phyloP scores from a whole-genome alignment of 1,140 invertebrate genomes.

The Pomacea maculata region DNA sequence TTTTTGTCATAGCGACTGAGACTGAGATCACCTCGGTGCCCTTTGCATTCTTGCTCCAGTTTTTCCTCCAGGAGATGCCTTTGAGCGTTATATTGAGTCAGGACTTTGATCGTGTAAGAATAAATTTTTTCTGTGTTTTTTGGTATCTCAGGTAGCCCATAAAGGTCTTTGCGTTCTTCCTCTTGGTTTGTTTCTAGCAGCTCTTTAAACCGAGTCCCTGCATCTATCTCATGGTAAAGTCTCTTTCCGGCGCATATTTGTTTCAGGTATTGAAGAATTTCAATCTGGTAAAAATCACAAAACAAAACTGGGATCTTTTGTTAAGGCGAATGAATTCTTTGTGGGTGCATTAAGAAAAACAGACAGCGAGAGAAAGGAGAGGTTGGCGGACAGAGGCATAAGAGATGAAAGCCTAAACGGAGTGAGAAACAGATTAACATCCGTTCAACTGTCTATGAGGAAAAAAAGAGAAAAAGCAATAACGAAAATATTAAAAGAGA shows the following conservation, averaged over 20 bases:
- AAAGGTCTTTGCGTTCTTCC: no score
- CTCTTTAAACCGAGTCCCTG: slow-evolving; percentile 22
- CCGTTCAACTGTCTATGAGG: no score
- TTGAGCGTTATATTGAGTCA: slow-evolving; percentile 44
- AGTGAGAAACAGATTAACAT: no score
- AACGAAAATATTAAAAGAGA: no score
- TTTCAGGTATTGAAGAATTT: slow-evolving; percentile 32
- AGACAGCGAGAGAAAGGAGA: no score
- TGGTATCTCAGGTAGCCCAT: no score
- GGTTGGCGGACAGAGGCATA: no score
- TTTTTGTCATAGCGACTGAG: background rate
- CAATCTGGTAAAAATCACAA: slow-evolving; percentile 23
- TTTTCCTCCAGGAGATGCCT: slow-evolving; percentile 24
- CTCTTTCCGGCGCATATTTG: background rate
- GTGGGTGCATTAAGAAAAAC: no score
- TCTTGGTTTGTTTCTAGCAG: background rate
- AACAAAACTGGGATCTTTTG: background rate
- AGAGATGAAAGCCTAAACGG: no score
- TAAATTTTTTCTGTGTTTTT: slow-evolving; percentile 8
- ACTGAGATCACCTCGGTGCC: background rate
- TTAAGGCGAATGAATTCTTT: no score
- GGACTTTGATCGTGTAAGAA: slow-evolving; percentile 31
- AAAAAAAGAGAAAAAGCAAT: no score
- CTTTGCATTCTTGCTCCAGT: slow-evolving; percentile 5
- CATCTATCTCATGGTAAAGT: no score